Conservation (phyloP, 1,140 invertebrate species). For the Zaprionus africanus region DNA sequence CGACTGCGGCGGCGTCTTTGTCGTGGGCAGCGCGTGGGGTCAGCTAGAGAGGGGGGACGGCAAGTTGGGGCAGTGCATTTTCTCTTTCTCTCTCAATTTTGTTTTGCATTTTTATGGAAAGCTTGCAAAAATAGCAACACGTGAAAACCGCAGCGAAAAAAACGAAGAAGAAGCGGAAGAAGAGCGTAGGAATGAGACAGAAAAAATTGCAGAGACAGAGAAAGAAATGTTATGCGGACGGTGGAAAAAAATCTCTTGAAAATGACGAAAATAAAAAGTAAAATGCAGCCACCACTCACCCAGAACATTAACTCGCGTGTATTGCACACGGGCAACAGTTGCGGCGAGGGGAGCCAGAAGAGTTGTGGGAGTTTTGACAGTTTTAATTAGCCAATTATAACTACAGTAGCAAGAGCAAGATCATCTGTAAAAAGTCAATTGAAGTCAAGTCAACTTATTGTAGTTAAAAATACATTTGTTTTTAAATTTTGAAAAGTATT, state of each 20-base stretch:
- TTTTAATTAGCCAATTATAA: neutral
- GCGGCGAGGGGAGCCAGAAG: conserved; percentile 18
- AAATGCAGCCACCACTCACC: conserved; percentile 59
- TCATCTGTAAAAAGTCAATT: neutral
- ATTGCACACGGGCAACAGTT: conserved; percentile 22
- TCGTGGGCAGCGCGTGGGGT: conserved; percentile 40
- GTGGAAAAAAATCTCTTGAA: conserved; percentile 57
- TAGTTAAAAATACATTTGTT: too few relatives aligned
- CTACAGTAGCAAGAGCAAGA: too few relatives aligned
- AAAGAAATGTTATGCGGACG: conserved; percentile 28
- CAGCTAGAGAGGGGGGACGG: conserved; percentile 1
- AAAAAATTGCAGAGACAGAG: neutral
- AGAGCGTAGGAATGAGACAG: neutral
- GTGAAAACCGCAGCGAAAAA: conserved; percentile 63
- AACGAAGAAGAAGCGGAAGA: neutral
- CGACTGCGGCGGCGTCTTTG: conserved; percentile 19
- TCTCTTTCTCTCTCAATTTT: conserved; percentile 44
- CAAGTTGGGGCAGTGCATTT: neutral
- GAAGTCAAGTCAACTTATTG: too few relatives aligned
- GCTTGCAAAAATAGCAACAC: conserved; percentile 75
- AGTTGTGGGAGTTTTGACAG: conserved; percentile 3
- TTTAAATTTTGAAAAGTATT: too few relatives aligned
- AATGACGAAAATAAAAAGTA: conserved; percentile 73
- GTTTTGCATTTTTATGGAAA: conserved; percentile 48
- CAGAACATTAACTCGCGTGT: conserved; percentile 50